phyloP scores from a whole-genome alignment of 2,888 invertebrate genomes.

The Calameuta filiformis region DNA sequence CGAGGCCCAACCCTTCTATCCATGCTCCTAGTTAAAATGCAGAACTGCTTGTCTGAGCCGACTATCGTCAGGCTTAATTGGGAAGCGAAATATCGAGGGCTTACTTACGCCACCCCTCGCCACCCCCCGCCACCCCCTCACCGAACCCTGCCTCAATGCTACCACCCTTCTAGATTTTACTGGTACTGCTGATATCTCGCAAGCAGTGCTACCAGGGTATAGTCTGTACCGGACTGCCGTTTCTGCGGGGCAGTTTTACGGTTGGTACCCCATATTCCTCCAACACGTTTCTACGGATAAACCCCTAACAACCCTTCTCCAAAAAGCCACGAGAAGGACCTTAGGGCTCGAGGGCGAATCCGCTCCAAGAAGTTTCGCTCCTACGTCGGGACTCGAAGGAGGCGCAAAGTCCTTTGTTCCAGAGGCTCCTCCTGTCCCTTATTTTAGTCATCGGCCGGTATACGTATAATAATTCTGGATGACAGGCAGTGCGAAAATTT shows the following conservation, averaged over 20 bases:
- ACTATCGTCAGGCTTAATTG: slow-evolving; percentile 23
- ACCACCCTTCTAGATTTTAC: not conserved
- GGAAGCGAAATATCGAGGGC: slow-evolving; percentile 24
- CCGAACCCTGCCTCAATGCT: not conserved
- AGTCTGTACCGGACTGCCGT: not conserved
- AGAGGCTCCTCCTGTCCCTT: not conserved
- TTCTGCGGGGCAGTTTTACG: not conserved
- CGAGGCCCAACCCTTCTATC: not conserved
- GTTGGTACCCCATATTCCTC: not conserved
- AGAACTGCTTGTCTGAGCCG: slow-evolving; percentile 21
- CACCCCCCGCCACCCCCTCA: not conserved
- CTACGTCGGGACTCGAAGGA: not conserved
- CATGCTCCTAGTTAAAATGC: slow-evolving; percentile 19
- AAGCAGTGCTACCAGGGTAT: not conserved
- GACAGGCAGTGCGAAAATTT: not conserved
- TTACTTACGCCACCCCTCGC: slow-evolving; percentile 2
- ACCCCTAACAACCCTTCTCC: not conserved
- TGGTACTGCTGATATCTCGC: not conserved
- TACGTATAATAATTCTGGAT: not conserved
- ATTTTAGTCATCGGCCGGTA: not conserved
- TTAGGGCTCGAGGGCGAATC: not conserved
- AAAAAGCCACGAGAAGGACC: not conserved
- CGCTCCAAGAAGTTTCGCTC: not conserved
- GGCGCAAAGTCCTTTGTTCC: not conserved
- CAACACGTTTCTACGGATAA: not conserved